Base-by-base conservation (phyloP, 2,113 vertebrate species). In the Melanerpes aurifrons region DNA sequence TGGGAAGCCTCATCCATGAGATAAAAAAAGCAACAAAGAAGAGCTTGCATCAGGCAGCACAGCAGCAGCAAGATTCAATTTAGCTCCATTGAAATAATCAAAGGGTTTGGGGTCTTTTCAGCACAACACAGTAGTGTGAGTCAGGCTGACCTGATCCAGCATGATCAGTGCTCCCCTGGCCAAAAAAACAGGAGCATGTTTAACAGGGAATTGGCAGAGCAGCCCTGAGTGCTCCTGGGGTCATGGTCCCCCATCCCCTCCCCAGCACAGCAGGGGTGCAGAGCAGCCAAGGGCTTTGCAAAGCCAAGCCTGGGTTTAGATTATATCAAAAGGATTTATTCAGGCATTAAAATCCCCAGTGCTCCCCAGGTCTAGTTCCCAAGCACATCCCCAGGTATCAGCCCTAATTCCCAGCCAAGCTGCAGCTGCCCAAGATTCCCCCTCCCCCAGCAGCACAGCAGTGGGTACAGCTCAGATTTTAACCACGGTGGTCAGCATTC, bases 181-280 rank as follows among this genome's bases (percentile, higher is more conserved):
- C 74, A 40, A 59, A 29, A 4, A 26, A 3, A 43, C 43, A 5
- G 3, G 3, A 18, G 6, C 1, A 3, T 4, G 53, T 31, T 57
- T 3, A 9, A 59, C 6, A 2, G 31, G 28, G 56, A 89, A 14
- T 35, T 71, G 43, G 18, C 15, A 1, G 5, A 71, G n/a, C 19
- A 12, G 24, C 28, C 40, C 78, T 1, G 1, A 50, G 37, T 0
- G 17, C 56, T 75, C 1, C 0, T 0, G 0, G 63, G 66, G 32
- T 21, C 40, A 16, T 5, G 82, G 15, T 15, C 48, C 25, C 31
- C 64, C 48, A 21, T 20, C 37, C 70, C 35, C 62, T 84, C 74
- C 70, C 70, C 7, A 3, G 25, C 2, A 1, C 29, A 54, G 66
- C 3, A 1, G 45, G 37, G 10, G 22, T 45, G 45, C 59, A 11